Evolutionary conservation across 1,140 invertebrate species (phyloP).

Genomic region (Drosophila ambigua): DNA sequence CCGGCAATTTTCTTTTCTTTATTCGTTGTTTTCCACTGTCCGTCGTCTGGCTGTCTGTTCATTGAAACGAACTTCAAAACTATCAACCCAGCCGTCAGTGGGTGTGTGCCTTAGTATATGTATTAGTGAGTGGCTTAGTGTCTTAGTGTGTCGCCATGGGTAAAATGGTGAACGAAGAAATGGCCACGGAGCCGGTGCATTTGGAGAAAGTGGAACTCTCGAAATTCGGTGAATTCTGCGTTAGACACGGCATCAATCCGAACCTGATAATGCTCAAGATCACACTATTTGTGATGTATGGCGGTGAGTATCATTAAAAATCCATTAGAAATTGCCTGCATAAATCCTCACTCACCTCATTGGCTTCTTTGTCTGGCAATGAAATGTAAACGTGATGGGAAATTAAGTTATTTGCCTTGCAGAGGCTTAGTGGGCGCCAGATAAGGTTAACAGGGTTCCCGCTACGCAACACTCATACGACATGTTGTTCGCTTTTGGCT

Average conservation of each 20-base stretch:
- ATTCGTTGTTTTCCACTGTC: no score
- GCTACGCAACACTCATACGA: slow-evolving; percentile 45
- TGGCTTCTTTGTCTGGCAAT: no score
- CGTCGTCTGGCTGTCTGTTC: slow-evolving; percentile 38
- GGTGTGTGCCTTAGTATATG: slow-evolving; percentile 6
- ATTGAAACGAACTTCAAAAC: slow-evolving; percentile 79
- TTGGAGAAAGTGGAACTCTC: slow-evolving; percentile 73
- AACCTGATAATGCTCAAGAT: slow-evolving; percentile 91
- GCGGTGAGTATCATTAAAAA: slow-evolving; percentile 85
- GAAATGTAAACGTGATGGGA: slow-evolving; percentile 16
- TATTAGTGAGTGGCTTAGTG: slow-evolving; percentile 7
- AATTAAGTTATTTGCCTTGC: slow-evolving; percentile 17
- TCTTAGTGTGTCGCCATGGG: slow-evolving; percentile 40
- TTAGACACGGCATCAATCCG: slow-evolving; percentile 86
- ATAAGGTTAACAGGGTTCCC: slow-evolving; percentile 14
- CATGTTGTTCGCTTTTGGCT: slow-evolving; percentile 15
- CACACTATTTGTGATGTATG: slow-evolving; percentile 91
- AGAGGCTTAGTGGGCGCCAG: slow-evolving; percentile 16
- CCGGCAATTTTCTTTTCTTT: no score
- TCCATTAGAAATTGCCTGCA: slow-evolving; percentile 46
- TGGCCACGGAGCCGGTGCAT: slow-evolving; percentile 57
- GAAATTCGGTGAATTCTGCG: slow-evolving; percentile 77
- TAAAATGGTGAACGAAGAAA: slow-evolving; percentile 77
- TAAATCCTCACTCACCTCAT: neutral
- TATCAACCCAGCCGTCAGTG: slow-evolving; percentile 37